Conservation (phyloP, 2,888 invertebrate genomes). For the Chironomus riparius region DNA sequence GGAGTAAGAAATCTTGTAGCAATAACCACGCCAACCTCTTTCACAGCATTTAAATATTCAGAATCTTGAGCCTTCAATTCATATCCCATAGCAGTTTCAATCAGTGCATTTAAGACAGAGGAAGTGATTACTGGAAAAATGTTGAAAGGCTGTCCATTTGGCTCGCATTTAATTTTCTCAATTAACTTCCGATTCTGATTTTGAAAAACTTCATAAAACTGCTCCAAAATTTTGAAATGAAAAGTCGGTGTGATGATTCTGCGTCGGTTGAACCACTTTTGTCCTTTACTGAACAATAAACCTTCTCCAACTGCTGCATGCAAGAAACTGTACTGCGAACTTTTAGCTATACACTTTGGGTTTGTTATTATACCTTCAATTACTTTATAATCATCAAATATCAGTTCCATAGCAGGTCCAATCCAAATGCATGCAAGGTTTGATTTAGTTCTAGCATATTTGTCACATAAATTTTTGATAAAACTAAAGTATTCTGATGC, state of each 20-base stretch:
- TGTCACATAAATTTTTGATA: not conserved
- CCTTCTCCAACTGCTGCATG: constrained; percentile 37
- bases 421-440: constrained; percentile 40
- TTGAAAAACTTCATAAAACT: constrained; percentile 61
- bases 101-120: constrained; percentile 49
- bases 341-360: constrained; percentile 35
- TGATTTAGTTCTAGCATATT: not conserved
- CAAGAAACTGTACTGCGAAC: constrained; percentile 34
- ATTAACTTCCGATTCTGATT: constrained; percentile 51
- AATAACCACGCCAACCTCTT: not conserved
- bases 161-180: constrained; percentile 45
- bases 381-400: constrained; percentile 43
- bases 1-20: constrained; percentile 26
- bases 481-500: not conserved
- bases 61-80: constrained; percentile 60
- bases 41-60: constrained; percentile 57
- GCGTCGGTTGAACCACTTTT: constrained; percentile 56
- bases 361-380: constrained; percentile 42
- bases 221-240: constrained; percentile 67
- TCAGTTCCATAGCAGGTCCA: constrained; percentile 41
- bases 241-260: constrained; percentile 69
- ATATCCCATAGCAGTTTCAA: constrained; percentile 78
- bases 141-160: constrained; percentile 45
- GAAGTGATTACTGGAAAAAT: constrained; percentile 51
- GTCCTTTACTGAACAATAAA: constrained; percentile 35